Base-by-base conservation (phyloP, 2,113 vertebrate species). In the Pogona vitticeps region DNA sequence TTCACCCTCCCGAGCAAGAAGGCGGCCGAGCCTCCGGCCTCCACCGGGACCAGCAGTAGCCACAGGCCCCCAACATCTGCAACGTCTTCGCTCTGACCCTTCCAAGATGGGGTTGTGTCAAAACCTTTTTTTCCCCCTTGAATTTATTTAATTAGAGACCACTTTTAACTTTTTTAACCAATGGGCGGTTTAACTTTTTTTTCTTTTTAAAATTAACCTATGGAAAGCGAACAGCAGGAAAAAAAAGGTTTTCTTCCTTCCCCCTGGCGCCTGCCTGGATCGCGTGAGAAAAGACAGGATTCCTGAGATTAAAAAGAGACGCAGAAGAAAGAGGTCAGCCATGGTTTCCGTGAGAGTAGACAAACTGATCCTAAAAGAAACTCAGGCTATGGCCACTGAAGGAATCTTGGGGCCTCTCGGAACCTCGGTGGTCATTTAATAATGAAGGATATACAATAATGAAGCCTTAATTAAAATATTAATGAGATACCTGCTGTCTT, bases 401-500 rank as follows among this genome's bases (percentile, higher is more conserved):
- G 88, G 67, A 9, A 63, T 1, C 46, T 17, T 9, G 2, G 86
- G 38, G 70, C 85, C 78, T 46, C 12, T 91, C 71, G 86, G 76
- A 91, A 86, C 87, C 42, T 63, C 88, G 86, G 65, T 85, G 76
- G 17, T 91, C 90, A 9, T 76, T 87, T 85, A 94, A 89, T 91
- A 88, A 94, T 94, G 92, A 95, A 94, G 94, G 90, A 94, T 92
- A 91, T 95, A 85, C 93, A 87, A 92, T 70, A 92, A 87, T 88
- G 88, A 96, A 94, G 95, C 95, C 96, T 96, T 96, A 96, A 95
- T 86, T 86, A 86, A 81, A 94, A 88, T 92, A 86, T 88, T 78
- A 89, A 93, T 90, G 90, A 67, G 67, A 86, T 88, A 90, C 90
- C 83, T 75, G 15, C 92, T 94, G 85, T 93, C 93, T 93, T 95